Base-by-base conservation (phyloP, 2,888 invertebrate genomes). In the Idaea aversata region DNA sequence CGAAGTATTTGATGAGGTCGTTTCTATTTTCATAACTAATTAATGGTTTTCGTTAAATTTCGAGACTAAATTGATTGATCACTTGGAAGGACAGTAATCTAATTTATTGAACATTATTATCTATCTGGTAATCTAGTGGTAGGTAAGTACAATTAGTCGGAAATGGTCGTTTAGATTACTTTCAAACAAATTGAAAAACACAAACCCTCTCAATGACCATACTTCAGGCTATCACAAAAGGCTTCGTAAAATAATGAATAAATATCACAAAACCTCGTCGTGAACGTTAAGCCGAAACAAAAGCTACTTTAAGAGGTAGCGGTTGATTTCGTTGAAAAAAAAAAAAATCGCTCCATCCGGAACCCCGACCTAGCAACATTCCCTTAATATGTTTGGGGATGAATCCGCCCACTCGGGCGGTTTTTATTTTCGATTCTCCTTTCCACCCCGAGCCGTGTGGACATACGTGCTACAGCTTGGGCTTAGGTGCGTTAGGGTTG, bases 381-480 rank as follows among this genome's bases (percentile, higher is more conserved):
- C 86, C 81, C 81, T 82, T 88, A 88, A 88, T 90, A 90, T 88
- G 88, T 90, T 88, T 84, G 86, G 89, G 88, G 86, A 87, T 86
- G 84, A 78, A 79, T 78, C 84, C 82, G 81, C 83, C 78, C 86
- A 80, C 79, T 72, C 74, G 72, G 85, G 87, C 85, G 81, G 88
- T 82, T 91, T 91, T 91, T 90, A 91, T 91, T 90, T 91, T 88
- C 89, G 86, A 88, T 72, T 88, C 87, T 86, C 85, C 83, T 84
- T 81, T 76, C 84, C 85, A 76, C 81, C 83, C 84, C 76, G 13
- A 34, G 25, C 15, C 15, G 76, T 81, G 79, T 83, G 88, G 88
- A 88, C 88, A 88, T 88, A 88, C 88, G 86, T 87, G 84, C 82
- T 77, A 75, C 72, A 68, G 77, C 77, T 81, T 81, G 82, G 84